These are phyloP conservation scores for Oreochromis mossambicus DNA, from an alignment of 2,797 vertebrate species.

Conservation along the genomic window DNA sequence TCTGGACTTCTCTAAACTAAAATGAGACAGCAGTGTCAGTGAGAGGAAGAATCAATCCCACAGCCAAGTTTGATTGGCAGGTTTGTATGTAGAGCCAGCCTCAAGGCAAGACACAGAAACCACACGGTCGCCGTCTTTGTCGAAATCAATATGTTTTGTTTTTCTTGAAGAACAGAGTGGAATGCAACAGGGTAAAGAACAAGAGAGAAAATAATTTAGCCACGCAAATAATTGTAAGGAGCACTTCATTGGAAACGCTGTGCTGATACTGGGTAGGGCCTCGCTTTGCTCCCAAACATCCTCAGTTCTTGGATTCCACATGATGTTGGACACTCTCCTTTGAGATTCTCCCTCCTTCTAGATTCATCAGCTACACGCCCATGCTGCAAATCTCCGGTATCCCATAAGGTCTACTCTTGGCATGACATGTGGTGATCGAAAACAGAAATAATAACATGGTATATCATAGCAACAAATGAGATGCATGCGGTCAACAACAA, in stretches of 20 bases:
- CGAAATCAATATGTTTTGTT: background rate
- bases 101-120: background rate
- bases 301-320: background rate
- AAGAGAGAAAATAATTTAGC: background rate
- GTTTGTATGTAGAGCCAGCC: background rate
- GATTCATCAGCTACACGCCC: background rate
- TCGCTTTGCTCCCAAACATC: background rate
- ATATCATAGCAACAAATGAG: background rate
- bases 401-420: background rate
- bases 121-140: background rate
- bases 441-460: background rate
- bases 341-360: background rate
- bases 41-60: background rate
- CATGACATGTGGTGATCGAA: background rate
- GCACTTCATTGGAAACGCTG: background rate
- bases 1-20: background rate
- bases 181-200: background rate
- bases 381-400: background rate
- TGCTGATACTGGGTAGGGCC: background rate
- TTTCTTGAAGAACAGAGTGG: background rate
- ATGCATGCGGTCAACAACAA: background rate
- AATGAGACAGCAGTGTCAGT: background rate
- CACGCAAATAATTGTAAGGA: accelerated
- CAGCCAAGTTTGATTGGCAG: background rate
- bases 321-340: background rate